These are phyloP conservation scores for Gopherus flavomarginatus DNA, from an alignment of 2,113 vertebrate species.

Conservation along the genomic window DNA sequence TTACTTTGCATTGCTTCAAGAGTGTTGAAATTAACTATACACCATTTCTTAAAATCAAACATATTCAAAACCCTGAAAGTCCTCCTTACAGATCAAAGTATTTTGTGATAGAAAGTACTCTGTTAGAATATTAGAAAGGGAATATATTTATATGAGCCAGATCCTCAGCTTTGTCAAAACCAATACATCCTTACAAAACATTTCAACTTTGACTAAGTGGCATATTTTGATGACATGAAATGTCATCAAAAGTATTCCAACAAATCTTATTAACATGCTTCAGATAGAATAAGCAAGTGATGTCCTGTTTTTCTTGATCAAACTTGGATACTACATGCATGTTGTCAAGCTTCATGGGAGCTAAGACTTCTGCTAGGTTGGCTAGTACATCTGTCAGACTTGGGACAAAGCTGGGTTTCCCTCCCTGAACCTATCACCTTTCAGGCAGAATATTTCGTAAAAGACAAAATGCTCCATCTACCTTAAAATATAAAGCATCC, in stretches of 20 bases:
- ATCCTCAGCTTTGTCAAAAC: background rate
- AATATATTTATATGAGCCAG: background rate
- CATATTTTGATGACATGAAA: conserved; percentile 18
- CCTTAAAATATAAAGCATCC: conserved; percentile 67
- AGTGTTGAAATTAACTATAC: background rate
- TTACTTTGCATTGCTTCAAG: background rate
- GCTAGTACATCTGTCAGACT: conserved; percentile 66
- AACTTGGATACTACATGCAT: conserved; percentile 7
- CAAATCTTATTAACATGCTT: conserved; percentile 38
- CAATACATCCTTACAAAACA: background rate
- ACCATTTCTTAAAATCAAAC: background rate
- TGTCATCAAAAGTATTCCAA: conserved; percentile 33
- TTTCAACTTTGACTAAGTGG: background rate
- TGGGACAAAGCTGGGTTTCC: conserved; percentile 61
- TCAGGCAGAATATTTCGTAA: conserved; percentile 68
- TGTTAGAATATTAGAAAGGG: background rate
- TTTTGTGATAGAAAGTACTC: background rate
- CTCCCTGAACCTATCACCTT: conserved; percentile 53
- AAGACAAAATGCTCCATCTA: conserved; percentile 61
- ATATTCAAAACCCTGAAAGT: background rate
- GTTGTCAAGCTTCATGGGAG: conserved; percentile 60
- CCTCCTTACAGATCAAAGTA: background rate
- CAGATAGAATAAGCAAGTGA: conserved; percentile 22
- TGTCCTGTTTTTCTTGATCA: conserved; percentile 35
- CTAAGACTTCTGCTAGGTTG: conserved; percentile 69